Conservation (phyloP, 2,888 invertebrate genomes). For the Caenorhabditis auriculariae region DNA sequence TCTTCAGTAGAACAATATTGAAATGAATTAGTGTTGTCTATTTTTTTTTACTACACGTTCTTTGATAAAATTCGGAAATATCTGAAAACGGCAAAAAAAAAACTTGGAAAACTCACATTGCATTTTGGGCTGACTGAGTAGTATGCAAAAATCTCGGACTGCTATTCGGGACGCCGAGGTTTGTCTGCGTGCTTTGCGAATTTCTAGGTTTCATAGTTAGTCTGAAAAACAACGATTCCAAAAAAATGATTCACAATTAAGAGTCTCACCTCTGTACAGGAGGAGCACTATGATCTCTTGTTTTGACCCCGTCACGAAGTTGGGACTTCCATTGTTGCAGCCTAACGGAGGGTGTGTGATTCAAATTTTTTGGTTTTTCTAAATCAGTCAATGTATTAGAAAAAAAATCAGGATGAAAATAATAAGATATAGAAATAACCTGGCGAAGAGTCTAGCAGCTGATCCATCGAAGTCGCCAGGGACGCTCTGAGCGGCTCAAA, state of each 20-base stretch:
- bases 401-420: not conserved
- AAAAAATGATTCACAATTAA: not conserved
- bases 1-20: no score
- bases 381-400: not conserved
- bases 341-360: conserved; percentile 27
- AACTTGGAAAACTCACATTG: not conserved
- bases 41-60: no score
- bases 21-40: no score
- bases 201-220: conserved; percentile 33
- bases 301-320: no score
- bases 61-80: no score
- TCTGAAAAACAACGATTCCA: conserved; percentile 7
- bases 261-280: conserved; percentile 23
- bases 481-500: not conserved
- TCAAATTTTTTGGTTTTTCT: conserved; percentile 23
- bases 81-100: conserved; percentile 1
- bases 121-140: conserved; percentile 30
- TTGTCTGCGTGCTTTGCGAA: conserved; percentile 27
- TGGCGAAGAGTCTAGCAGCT: no score
- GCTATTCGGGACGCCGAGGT: conserved; percentile 12
- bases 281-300: conserved; percentile 39
- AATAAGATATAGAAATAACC: not conserved
- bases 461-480: not conserved
- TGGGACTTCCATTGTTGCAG: conserved; percentile 43
- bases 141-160: conserved; percentile 22